phyloP scores from a whole-genome alignment of 2,888 invertebrate genomes.

The Acanthosepion esculentum region DNA sequence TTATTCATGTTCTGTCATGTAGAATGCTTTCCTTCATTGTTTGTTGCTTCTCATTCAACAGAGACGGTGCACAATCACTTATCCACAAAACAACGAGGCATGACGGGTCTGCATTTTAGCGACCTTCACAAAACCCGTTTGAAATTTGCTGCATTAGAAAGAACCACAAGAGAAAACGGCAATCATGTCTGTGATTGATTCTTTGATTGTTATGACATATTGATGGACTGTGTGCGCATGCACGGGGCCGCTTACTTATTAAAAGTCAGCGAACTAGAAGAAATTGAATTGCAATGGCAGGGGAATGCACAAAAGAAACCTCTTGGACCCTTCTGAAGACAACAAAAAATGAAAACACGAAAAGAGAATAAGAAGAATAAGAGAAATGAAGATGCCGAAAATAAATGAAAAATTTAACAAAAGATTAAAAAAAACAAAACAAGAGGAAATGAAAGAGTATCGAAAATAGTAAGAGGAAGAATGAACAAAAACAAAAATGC shows the following conservation, averaged over 20 bases:
- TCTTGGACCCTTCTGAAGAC: background rate
- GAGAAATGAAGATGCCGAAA: background rate
- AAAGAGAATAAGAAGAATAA: background rate
- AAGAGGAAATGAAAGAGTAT: too few species aligned
- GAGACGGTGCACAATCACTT: background rate
- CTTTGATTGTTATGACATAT: background rate
- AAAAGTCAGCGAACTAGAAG: background rate
- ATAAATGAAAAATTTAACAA: too few species aligned
- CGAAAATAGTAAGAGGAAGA: too few species aligned
- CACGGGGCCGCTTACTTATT: background rate
- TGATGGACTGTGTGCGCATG: background rate
- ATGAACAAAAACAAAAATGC: too few species aligned
- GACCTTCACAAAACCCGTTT: background rate
- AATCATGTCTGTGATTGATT: background rate
- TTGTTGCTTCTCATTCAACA: background rate
- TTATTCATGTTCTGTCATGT: background rate
- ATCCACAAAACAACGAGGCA: background rate
- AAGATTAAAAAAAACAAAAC: too few species aligned
- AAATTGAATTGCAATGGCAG: background rate
- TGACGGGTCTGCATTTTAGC: background rate
- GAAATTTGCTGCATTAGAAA: background rate
- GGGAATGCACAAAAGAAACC: background rate
- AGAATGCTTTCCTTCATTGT: background rate
- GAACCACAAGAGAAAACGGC: background rate
- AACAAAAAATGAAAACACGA: background rate